Conservation (phyloP, 2,113 vertebrate genomes). For the Tichodroma muraria region DNA sequence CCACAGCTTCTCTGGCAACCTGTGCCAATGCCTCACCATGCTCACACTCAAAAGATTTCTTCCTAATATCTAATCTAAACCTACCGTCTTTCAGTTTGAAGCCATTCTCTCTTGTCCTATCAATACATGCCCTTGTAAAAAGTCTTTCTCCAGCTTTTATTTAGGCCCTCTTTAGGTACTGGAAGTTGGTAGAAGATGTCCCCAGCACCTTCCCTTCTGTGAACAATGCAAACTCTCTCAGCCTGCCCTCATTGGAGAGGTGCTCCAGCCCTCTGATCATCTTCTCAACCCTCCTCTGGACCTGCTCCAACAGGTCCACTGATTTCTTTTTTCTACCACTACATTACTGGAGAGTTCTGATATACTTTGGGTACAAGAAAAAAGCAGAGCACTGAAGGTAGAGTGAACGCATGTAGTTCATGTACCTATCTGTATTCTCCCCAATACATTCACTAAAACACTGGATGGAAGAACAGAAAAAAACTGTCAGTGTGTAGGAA, state of each 20-base stretch:
- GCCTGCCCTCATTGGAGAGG: neutral
- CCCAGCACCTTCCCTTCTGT: neutral
- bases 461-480: neutral
- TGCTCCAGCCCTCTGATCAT: neutral
- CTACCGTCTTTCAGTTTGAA: neutral
- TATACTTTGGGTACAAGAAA: neutral
- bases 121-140: neutral
- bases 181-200: neutral
- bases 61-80: neutral
- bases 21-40: neutral
- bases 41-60: neutral
- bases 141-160: neutral
- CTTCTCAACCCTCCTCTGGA: neutral
- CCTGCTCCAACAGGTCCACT: neutral
- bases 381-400: neutral
- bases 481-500: neutral
- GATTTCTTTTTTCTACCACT: neutral
- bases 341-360: neutral
- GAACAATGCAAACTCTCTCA: accelerated
- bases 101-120: neutral
- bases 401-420: neutral
- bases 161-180: neutral
- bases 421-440: neutral
- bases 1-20: neutral
- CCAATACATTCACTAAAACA: neutral